phyloP scores from a whole-genome alignment of 1,140 invertebrate genomes.

The Drosophila kepulauana region DNA sequence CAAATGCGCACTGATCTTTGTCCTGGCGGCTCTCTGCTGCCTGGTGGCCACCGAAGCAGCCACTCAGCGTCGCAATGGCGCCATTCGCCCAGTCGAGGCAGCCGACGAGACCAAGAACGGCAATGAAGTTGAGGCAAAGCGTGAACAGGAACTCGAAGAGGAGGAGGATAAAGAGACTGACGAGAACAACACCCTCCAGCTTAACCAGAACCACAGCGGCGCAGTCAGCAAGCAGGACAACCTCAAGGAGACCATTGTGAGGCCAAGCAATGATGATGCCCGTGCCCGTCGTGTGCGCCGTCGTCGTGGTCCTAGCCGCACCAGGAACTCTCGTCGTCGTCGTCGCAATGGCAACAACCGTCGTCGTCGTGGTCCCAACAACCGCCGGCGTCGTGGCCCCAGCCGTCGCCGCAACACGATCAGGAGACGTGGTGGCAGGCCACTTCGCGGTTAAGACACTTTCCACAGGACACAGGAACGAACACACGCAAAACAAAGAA shows the following conservation, averaged over 20 bases:
- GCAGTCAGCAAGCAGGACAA: constrained; percentile 23
- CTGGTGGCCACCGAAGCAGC: constrained; percentile 59
- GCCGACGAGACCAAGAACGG: constrained; percentile 24
- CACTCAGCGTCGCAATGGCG: constrained; percentile 47
- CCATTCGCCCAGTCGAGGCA: constrained; percentile 11
- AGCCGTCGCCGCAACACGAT: constrained; percentile 41
- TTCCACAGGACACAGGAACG: background rate
- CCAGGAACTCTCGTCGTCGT: constrained; percentile 30
- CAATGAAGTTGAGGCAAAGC: constrained; percentile 15
- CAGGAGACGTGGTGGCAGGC: constrained; percentile 50
- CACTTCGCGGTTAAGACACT: constrained; percentile 44
- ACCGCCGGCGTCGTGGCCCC: constrained; percentile 44
- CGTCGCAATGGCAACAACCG: constrained; percentile 28
- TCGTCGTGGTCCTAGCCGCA: constrained; percentile 14
- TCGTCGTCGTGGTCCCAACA: constrained; percentile 30
- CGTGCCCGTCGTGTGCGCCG: constrained; percentile 65
- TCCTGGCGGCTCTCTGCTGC: constrained; percentile 68
- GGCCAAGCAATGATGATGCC: constrained; percentile 57
- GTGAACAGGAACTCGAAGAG: constrained; percentile 5
- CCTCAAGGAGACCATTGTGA: constrained; percentile 36
- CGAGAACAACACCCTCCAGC: background rate
- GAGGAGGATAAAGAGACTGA: constrained; percentile 13
- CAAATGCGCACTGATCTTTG: constrained; percentile 67
- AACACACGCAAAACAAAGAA: background rate
- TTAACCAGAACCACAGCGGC: constrained; percentile 35